A percentile compares a stretch with the other conserved stretches of the same genome.
Evolutionary conservation across 2,113 vertebrate species (phyloP).

Genomic region (Cebidichthys violaceus): DNA sequence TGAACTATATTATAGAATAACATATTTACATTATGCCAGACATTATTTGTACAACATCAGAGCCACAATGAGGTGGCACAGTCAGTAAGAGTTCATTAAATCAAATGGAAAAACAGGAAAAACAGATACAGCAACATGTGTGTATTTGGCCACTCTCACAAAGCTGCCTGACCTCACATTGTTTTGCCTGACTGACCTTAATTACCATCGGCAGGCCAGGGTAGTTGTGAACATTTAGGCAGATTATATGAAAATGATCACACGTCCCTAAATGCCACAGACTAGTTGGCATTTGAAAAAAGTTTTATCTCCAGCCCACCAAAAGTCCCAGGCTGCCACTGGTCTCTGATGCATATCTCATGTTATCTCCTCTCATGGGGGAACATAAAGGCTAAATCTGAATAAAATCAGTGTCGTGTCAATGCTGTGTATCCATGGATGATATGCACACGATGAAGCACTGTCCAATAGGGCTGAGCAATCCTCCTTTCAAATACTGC

Average conservation of each 20-base stretch:
- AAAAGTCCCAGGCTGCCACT: constrained; percentile 70
- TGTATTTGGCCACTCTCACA: constrained; percentile 26
- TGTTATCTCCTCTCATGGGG: constrained; percentile 35
- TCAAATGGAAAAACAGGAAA: constrained; percentile 15
- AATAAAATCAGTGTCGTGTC: constrained; percentile 46
- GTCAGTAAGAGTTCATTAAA: constrained; percentile 9
- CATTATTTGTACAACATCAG: background rate
- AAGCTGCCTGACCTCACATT: constrained; percentile 54
- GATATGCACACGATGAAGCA: background rate
- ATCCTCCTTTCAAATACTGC: background rate
- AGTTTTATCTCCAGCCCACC: constrained; percentile 79
- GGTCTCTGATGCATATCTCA: constrained; percentile 71
- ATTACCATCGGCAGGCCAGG: constrained; percentile 70
- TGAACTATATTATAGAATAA: background rate
- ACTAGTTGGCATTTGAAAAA: constrained; percentile 82
- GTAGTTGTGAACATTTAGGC: constrained; percentile 72
- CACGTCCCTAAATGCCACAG: constrained; percentile 82
- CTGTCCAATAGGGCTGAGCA: background rate
- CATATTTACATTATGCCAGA: background rate
- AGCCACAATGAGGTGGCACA: background rate
- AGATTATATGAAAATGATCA: constrained; percentile 75
- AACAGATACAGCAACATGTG: constrained; percentile 23
- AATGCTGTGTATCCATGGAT: constrained; percentile 33
- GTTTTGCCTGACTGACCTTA: constrained; percentile 64
- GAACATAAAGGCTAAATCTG: constrained; percentile 67